Evolutionary conservation across 2,888 invertebrate species (phyloP).

Genomic region (Amphipoea oculea): DNA sequence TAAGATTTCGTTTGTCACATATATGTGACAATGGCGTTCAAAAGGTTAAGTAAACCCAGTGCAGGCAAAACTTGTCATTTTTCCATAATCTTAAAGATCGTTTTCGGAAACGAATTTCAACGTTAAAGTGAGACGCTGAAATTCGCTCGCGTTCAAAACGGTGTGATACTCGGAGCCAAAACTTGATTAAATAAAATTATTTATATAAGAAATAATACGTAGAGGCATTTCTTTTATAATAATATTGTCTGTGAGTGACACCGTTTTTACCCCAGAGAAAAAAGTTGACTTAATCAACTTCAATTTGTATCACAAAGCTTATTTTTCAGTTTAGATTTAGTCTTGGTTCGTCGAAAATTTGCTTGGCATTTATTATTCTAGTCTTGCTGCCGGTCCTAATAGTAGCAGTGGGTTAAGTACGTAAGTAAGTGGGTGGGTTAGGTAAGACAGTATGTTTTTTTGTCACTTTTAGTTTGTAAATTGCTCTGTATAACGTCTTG

Average conservation of each 20-base stretch:
- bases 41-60: too few relatives aligned
- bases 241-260: slow-evolving; percentile 57
- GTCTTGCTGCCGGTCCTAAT: not conserved
- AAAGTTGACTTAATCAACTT: slow-evolving; percentile 52
- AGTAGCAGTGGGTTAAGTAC: too few relatives aligned
- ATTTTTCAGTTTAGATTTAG: slow-evolving; percentile 25
- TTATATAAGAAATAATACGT: slow-evolving; percentile 48
- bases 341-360: slow-evolving; percentile 10
- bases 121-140: too few relatives aligned
- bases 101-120: too few relatives aligned
- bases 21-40: too few relatives aligned
- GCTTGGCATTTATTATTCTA: slow-evolving; percentile 33
- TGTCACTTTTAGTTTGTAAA: too few relatives aligned
- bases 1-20: too few relatives aligned
- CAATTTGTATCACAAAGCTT: slow-evolving; percentile 42
- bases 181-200: slow-evolving; percentile 62
- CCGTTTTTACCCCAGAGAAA: slow-evolving; percentile 45
- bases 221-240: slow-evolving; percentile 56
- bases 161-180: slow-evolving; percentile 43
- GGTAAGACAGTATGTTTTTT: too few relatives aligned
- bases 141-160: not conserved
- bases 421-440: too few relatives aligned
- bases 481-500: too few relatives aligned
- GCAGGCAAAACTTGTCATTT: not conserved
- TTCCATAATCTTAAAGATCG: too few relatives aligned